A percentile compares a stretch with the other conserved stretches of the same genome.
These are phyloP conservation scores for Nannoperca australis DNA, from an alignment of 2,797 vertebrate species.

Conservation along the genomic window DNA sequence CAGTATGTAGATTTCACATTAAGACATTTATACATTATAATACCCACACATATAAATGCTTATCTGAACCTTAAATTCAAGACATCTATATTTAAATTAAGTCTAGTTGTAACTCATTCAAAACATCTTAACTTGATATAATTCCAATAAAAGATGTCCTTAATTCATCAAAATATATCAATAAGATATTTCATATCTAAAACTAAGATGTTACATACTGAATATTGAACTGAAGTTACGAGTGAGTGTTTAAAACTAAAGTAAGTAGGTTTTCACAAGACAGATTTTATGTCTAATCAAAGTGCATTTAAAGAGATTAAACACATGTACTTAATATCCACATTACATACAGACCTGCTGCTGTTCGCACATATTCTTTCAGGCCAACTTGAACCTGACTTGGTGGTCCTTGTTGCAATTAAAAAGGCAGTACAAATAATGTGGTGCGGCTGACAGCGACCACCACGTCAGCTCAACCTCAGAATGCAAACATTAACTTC, in stretches of 20 bases:
- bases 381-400: conserved; percentile 6
- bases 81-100: neutral
- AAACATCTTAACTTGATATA: neutral
- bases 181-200: neutral
- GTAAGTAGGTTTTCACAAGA: neutral
- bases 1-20: neutral
- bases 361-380: conserved; percentile 18
- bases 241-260: neutral
- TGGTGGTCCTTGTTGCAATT: conserved; percentile 33
- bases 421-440: conserved; percentile 47
- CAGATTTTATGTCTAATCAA: neutral
- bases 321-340: neutral
- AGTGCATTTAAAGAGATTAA: neutral
- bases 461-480: conserved; percentile 18
- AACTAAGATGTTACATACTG: neutral
- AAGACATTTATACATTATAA: no score
- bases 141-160: neutral
- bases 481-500: conserved; percentile 6
- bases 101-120: neutral
- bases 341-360: neutral
- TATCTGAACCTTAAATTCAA: neutral
- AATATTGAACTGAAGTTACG: neutral
- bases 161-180: neutral
- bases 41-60: neutral
- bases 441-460: conserved; percentile 8